Base-by-base conservation (phyloP, 2,888 invertebrate genomes). In the Acanthoscelides obtectus region DNA sequence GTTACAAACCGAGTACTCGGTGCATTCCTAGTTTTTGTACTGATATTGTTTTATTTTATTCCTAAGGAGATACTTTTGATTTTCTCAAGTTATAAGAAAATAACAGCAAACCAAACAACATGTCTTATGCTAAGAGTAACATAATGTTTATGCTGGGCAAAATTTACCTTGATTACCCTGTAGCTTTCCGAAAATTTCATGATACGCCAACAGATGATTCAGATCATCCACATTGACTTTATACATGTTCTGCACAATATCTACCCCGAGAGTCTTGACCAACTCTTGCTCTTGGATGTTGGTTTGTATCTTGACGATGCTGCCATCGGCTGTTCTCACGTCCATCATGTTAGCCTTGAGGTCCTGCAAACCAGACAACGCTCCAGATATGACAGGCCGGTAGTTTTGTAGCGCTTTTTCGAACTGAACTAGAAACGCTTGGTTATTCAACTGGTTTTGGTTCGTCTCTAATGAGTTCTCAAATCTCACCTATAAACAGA, bases 201-300 rank as follows among this genome's bases (percentile, higher is more conserved):
- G 95, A 85, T 95, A 95, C 65, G 94, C 94, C 75, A 95, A 86
- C 77, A 95, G 86, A 81, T 94, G 94, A 77, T 94, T 94, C 71
- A 95, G 89, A 81, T 95, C 95, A 83, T 95, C 95, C 6, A 94
- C 94, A 83, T 86, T 92, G 5, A 82, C 82, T 87, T 93, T 93
- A 82, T 92, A 93, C 91, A 93, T 92, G 82, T 92, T 93, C 84
- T 94, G 92, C 76, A 94, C 91, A 87, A 94, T 93, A 79, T 92
- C 91, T 66, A 88, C 87, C 71, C 88, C 88, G 71, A 90, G 85
- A 2, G 89, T 87, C 85, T 90, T 89, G 71, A 88, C 87, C 73
- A 89, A 83, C 79, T 89, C 89, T 80, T 89, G 89, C 72, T 89
- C 89, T 75, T 87, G 88, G 20, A 89, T 86, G 20, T 90, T 90